Evolutionary conservation across 2,797 vertebrate genomes (phyloP).

Genomic region (Karalla daura): DNA sequence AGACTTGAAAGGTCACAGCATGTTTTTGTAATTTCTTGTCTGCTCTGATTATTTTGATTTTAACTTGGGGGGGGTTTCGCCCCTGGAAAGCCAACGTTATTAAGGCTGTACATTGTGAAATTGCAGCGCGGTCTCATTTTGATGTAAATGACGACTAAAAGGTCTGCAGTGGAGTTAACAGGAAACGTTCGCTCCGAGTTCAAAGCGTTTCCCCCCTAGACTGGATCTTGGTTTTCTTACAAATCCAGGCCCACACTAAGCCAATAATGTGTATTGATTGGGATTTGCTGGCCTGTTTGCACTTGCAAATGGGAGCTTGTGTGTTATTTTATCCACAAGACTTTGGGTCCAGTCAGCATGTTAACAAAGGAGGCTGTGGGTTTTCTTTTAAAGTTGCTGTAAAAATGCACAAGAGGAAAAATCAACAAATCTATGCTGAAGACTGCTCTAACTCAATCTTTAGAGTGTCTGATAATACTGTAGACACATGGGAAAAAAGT

Average conservation of each 20-base stretch:
- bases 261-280: constrained; percentile 75
- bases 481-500: constrained; percentile 11
- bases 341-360: constrained; percentile 28
- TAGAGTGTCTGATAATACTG: background rate
- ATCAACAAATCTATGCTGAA: background rate
- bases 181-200: constrained; percentile 67
- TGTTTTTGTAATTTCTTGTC: constrained; percentile 77
- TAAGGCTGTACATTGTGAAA: constrained; percentile 49
- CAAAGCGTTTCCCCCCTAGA: constrained; percentile 62
- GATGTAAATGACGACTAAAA: constrained; percentile 55
- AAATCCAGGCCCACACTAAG: constrained; percentile 59
- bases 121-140: constrained; percentile 30
- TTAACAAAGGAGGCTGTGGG: constrained; percentile 13
- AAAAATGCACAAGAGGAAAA: constrained; percentile 11
- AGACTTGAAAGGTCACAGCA: constrained; percentile 70
- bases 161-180: constrained; percentile 43
- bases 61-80: constrained; percentile 41
- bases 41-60: constrained; percentile 71
- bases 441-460: background rate
- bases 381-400: constrained; percentile 13
- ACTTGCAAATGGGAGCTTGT: constrained; percentile 57
- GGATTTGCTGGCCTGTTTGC: constrained; percentile 63
- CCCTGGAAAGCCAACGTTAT: constrained; percentile 62
- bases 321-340: constrained; percentile 52
- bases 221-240: constrained; percentile 59